Conservation (phyloP, 2,797 vertebrate genomes). For the Dicrostonyx torquatus region DNA sequence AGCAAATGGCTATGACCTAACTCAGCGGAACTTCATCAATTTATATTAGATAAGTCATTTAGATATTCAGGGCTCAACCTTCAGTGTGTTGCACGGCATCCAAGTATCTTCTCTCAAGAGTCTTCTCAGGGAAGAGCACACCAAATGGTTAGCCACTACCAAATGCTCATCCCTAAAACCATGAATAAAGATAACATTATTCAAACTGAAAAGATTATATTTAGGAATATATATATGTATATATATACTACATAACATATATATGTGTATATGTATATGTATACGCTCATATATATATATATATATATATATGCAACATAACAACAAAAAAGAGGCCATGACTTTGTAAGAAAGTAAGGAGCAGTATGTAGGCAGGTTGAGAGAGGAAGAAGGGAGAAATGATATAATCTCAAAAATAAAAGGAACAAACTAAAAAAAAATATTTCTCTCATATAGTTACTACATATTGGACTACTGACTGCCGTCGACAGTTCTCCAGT, state of each 20-base stretch:
- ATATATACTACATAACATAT: too few relatives aligned
- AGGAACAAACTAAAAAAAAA: background rate
- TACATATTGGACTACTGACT: background rate
- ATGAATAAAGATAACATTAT: background rate
- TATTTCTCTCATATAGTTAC: background rate
- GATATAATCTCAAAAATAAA: background rate
- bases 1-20: background rate
- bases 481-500: background rate
- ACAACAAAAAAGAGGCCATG: background rate
- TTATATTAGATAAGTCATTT: background rate
- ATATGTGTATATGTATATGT: too few relatives aligned
- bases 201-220: background rate
- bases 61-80: background rate
- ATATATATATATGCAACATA: background rate
- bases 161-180: background rate
- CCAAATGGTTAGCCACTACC: background rate
- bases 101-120: background rate
- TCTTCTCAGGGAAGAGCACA: background rate
- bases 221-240: background rate
- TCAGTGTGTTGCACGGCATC: background rate
- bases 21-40: background rate
- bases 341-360: background rate
- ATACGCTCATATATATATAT: background rate
- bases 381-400: background rate
- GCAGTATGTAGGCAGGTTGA: rapidly evolving